These are phyloP conservation scores for Cyanoderma ruficeps DNA, from an alignment of 2,113 vertebrate species.

Conservation along the genomic window DNA sequence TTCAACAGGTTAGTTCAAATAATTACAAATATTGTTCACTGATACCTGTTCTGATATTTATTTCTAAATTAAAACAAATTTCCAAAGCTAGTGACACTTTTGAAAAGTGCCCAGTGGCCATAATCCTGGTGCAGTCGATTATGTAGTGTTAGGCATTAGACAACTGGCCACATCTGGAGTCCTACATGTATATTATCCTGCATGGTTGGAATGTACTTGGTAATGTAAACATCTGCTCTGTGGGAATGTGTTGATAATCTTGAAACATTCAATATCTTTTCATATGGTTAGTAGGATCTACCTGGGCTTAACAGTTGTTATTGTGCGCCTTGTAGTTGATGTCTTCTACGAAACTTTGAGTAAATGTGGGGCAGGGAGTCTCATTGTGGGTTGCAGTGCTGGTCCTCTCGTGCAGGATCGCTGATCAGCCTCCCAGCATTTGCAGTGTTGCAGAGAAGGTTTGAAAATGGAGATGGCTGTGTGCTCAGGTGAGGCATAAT, in stretches of 20 bases:
- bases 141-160: not conserved
- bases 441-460: not conserved
- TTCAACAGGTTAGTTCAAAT: slow-evolving; percentile 88
- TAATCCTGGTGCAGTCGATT: not conserved
- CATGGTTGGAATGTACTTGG: not conserved
- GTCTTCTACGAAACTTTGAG: not conserved
- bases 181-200: accelerated
- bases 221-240: not conserved
- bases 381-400: not conserved
- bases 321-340: not conserved
- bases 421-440: not conserved
- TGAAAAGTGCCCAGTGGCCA: not conserved
- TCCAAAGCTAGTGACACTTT: not conserved
- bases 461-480: not conserved
- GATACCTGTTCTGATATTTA: not conserved
- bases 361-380: not conserved
- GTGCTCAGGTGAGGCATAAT: not conserved
- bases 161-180: not conserved
- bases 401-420: not conserved
- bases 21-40: not conserved
- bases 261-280: not conserved
- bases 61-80: not conserved
- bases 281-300: not conserved
- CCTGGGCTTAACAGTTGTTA: not conserved
- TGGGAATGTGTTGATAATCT: not conserved